Evolutionary conservation across 2,113 vertebrate genomes (phyloP).

Genomic region (Pseudopipra pipra): DNA sequence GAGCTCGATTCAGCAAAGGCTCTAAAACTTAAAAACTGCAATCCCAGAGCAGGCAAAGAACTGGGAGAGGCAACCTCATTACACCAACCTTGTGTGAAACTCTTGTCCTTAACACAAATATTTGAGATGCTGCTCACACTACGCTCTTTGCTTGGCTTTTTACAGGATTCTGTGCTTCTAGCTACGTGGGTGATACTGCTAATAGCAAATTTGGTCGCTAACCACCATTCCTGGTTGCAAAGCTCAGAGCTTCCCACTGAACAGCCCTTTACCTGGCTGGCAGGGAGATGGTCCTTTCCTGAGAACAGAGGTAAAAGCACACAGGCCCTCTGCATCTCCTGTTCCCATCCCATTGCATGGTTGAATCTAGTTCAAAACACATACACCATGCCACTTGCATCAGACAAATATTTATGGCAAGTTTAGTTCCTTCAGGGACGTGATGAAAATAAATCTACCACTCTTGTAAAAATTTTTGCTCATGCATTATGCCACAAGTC

Average conservation of each 20-base stretch:
- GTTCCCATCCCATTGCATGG: background rate
- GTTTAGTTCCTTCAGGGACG: background rate
- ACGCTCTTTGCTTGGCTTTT: background rate
- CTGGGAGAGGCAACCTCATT: background rate
- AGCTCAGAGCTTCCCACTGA: background rate
- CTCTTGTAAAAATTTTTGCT: background rate
- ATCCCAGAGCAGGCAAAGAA: background rate
- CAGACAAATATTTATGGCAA: background rate
- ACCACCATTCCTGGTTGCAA: background rate
- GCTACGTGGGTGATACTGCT: background rate
- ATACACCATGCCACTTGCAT: background rate
- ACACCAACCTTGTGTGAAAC: background rate
- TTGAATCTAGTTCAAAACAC: background rate
- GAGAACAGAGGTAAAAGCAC: background rate
- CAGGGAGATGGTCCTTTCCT: background rate
- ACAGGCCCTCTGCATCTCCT: background rate
- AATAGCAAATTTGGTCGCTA: background rate
- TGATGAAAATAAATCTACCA: background rate
- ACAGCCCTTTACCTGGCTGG: background rate
- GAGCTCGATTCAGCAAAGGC: background rate
- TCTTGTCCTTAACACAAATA: background rate
- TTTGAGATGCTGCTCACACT: background rate
- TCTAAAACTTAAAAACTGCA: background rate
- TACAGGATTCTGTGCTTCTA: background rate
- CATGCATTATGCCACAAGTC: background rate